Percentiles rank a stretch among this genome's conserved stretches.
These are phyloP conservation scores for Eulemur macaco DNA, from an alignment of 2,113 vertebrate species.

Conservation along the genomic window DNA sequence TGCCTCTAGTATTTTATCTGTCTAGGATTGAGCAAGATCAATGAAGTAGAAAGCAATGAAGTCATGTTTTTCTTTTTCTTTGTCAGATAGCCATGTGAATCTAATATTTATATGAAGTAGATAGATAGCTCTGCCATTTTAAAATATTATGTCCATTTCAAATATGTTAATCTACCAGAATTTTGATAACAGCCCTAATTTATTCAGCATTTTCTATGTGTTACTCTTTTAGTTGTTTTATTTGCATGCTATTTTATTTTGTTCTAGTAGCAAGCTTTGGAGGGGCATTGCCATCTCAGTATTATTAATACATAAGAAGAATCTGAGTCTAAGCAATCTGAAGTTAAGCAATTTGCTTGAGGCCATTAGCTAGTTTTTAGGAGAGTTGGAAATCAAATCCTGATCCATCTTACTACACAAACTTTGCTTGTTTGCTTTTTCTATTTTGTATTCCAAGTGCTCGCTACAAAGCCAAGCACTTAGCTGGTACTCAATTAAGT, in stretches of 20 bases:
- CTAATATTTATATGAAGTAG: neutral
- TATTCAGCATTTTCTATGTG: neutral
- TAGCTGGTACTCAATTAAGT: neutral
- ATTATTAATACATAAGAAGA: neutral
- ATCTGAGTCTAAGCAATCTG: neutral
- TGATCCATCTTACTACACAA: neutral
- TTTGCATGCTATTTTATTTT: neutral
- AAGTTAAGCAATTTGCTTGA: neutral
- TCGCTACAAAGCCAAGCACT: neutral
- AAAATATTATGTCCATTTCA: neutral
- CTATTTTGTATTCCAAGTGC: neutral
- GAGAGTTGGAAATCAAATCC: neutral
- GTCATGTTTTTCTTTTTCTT: neutral
- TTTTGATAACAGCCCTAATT: neutral
- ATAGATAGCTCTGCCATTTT: neutral
- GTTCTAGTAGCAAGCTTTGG: neutral
- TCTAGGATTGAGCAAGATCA: neutral
- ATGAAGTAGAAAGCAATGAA: neutral
- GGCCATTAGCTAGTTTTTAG: neutral
- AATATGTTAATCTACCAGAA: neutral
- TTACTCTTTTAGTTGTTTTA: neutral
- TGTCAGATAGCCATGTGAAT: neutral
- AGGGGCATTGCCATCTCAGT: neutral
- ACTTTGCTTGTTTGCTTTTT: neutral
- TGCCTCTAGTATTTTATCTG: neutral